Conservation (phyloP, 1,140 invertebrate species). For the Drosophila sucinea region DNA sequence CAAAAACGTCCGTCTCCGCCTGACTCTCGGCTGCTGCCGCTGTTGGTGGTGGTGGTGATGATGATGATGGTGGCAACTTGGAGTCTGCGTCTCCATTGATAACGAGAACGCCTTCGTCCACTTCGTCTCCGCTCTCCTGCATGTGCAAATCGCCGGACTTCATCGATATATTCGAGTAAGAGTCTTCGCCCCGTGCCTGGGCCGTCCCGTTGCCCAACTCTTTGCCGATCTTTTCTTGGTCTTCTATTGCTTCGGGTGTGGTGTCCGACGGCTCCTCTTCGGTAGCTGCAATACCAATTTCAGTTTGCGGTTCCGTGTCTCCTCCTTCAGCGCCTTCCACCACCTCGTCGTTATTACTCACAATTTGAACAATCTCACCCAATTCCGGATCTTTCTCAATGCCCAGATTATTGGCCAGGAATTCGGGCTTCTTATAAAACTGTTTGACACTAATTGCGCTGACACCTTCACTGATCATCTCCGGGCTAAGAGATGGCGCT, state of each 20-base stretch:
- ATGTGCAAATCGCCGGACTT: constrained; percentile 44
- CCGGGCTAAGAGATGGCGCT: constrained; percentile 71
- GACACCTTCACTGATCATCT: constrained; percentile 79
- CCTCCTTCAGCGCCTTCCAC: background rate
- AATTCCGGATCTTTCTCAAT: constrained; percentile 82
- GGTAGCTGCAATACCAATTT: background rate
- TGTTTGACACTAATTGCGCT: constrained; percentile 77
- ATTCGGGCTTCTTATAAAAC: constrained; percentile 82
- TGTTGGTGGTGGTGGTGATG: background rate
- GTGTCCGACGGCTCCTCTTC: background rate
- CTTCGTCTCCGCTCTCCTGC: constrained; percentile 49
- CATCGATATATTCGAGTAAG: constrained; percentile 32
- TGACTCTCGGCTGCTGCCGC: background rate
- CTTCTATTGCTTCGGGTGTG: constrained; percentile 22
- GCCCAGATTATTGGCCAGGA: constrained; percentile 82
- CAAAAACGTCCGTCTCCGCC: constrained; percentile 33
- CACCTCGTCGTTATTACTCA: constrained; percentile 29
- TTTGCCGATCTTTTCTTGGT: constrained; percentile 16
- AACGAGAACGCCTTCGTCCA: background rate
- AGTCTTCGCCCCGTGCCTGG: constrained; percentile 4
- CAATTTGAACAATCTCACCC: constrained; percentile 80
- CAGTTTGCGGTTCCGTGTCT: background rate
- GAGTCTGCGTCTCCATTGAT: constrained; percentile 30
- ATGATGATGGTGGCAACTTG: background rate
- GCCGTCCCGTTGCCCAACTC: background rate